Evolutionary conservation across 2,113 vertebrate species (phyloP).

Genomic region (Girardinichthys multiradiatus): DNA sequence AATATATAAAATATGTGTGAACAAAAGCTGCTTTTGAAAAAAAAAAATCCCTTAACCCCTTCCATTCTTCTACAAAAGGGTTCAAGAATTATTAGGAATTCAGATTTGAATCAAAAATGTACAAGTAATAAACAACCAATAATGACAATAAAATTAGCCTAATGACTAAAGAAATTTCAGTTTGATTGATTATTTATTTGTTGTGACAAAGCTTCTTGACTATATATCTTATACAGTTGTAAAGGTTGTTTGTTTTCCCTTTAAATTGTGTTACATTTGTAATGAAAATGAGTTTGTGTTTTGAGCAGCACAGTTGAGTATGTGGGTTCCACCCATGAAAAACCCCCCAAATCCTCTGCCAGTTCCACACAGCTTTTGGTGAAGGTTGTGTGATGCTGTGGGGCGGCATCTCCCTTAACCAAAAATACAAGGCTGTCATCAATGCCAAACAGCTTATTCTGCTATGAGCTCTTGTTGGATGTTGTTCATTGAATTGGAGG

Average conservation of each 20-base stretch:
- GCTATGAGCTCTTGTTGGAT: no score
- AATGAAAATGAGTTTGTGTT: neutral
- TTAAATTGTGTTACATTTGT: neutral
- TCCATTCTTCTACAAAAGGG: neutral
- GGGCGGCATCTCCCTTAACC: no score
- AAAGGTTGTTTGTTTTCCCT: neutral
- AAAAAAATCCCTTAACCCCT: slow-evolving; percentile 17
- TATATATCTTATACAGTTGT: neutral
- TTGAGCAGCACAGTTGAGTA: no score
- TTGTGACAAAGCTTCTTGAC: neutral
- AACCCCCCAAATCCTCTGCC: neutral
- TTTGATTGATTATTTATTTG: neutral
- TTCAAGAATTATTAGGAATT: slow-evolving; percentile 39
- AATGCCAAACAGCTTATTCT: no score
- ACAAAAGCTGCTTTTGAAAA: neutral
- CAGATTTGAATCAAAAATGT: slow-evolving; percentile 26
- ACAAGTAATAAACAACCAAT: slow-evolving; percentile 50
- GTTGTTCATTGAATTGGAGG: no score
- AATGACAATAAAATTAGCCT: slow-evolving; percentile 5
- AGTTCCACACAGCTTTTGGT: neutral
- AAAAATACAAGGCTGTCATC: no score
- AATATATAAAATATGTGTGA: slow-evolving; percentile 3
- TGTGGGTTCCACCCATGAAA: neutral
- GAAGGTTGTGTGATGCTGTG: neutral
- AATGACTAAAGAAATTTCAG: slow-evolving; percentile 32